Conservation (phyloP, 2,113 vertebrate species). For the Stigmatopora nigra region DNA sequence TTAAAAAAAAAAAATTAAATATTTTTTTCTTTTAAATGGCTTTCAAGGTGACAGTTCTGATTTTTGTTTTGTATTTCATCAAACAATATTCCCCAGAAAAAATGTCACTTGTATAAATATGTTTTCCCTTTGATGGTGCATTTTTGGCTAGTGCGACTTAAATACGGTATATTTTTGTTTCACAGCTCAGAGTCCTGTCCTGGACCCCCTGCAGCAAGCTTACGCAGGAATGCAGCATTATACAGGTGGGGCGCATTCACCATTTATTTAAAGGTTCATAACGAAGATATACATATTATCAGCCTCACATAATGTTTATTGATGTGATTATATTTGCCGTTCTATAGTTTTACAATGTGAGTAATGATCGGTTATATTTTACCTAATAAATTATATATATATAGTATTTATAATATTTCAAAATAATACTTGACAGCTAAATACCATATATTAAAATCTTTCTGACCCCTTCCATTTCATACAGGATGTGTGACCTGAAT, state of each 20-base stretch:
- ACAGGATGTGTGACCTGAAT: conserved; percentile 1
- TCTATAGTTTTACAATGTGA: background rate
- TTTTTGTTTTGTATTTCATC: too few relatives aligned
- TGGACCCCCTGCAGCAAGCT: conserved; percentile 87
- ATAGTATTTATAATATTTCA: too few relatives aligned
- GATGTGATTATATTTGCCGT: background rate
- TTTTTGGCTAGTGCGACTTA: too few relatives aligned
- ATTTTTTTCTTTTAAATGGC: too few relatives aligned
- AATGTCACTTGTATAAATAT: too few relatives aligned
- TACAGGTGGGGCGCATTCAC: conserved; percentile 69
- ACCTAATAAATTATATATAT: too few relatives aligned
- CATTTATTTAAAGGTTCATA: background rate
- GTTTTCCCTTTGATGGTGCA: too few relatives aligned
- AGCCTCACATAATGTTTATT: background rate
- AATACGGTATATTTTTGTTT: conserved; percentile 18
- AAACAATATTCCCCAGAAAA: too few relatives aligned
- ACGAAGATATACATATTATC: background rate
- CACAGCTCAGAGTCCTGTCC: conserved; percentile 84
- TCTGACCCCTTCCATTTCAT: background rate
- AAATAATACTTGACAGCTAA: background rate
- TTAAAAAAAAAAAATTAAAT: too few relatives aligned
- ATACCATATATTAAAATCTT: background rate
- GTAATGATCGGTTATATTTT: too few relatives aligned
- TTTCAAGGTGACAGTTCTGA: too few relatives aligned
- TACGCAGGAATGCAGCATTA: conserved; percentile 93